Conservation (phyloP, 2,888 invertebrate genomes). For the Panorpa germanica region DNA sequence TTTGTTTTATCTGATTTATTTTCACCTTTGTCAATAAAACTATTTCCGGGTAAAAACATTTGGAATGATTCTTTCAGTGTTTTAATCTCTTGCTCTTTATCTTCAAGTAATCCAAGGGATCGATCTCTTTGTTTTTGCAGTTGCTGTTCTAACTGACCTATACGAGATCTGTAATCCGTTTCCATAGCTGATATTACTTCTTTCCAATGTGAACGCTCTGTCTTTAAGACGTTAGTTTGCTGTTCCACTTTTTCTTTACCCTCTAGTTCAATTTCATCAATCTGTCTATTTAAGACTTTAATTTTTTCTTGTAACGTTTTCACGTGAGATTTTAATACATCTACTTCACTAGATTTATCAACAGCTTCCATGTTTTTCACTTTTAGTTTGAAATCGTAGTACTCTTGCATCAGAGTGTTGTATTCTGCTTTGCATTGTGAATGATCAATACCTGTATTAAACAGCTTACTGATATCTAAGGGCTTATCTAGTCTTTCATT, state of each 20-base stretch:
- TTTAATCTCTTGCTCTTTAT: conserved; percentile 57
- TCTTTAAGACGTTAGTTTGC: conserved; percentile 28
- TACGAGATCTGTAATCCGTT: conserved; percentile 29
- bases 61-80: conserved; percentile 35
- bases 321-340: conserved; percentile 36
- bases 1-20: conserved; percentile 3
- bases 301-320: conserved; percentile 45
- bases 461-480: conserved; percentile 34
- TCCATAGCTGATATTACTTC: conserved; percentile 21
- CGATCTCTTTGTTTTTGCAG: conserved; percentile 61
- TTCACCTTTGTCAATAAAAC: conserved; percentile 16
- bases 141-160: conserved; percentile 47
- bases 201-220: conserved; percentile 21
- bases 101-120: conserved; percentile 55
- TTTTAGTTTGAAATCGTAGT: conserved; percentile 39
- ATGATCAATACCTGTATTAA: conserved; percentile 27
- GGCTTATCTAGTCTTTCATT: conserved; percentile 39
- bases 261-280: conserved; percentile 42
- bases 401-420: conserved; percentile 39
- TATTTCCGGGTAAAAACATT: conserved; percentile 27
- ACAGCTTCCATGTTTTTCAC: conserved; percentile 16
- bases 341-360: conserved; percentile 19
- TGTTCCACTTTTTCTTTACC: conserved; percentile 36
- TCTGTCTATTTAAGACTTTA: conserved; percentile 36
- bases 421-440: conserved; percentile 43